These are phyloP conservation scores for Oryzias woworae DNA, from an alignment of 2,113 vertebrate species.

Conservation along the genomic window DNA sequence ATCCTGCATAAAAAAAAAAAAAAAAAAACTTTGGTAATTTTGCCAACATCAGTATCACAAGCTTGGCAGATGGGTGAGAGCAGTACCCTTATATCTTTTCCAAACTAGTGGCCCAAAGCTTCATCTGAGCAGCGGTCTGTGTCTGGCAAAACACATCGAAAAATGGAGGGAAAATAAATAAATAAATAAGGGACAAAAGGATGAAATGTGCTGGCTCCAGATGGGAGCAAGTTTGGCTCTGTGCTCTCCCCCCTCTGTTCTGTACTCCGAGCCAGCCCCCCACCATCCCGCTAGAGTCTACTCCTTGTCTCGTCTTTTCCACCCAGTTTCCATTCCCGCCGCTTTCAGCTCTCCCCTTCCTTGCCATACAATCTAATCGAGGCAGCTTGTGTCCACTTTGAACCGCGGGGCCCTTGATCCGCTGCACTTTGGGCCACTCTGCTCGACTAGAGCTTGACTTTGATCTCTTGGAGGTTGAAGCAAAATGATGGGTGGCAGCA, in stretches of 20 bases:
- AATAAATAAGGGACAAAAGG: constrained; percentile 47
- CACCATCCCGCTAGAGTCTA: constrained; percentile 13
- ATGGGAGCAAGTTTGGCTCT: constrained; percentile 51
- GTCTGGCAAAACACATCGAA: constrained; percentile 45
- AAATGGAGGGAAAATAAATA: not conserved
- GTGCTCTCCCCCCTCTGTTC: constrained; percentile 36
- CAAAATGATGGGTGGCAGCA: constrained; percentile 1
- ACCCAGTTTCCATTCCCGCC: constrained; percentile 9
- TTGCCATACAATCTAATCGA: constrained; percentile 44
- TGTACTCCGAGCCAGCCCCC: constrained; percentile 26
- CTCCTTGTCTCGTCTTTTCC: constrained; percentile 11
- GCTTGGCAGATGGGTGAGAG: constrained; percentile 36
- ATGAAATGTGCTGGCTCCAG: constrained; percentile 64
- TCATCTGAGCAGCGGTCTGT: constrained; percentile 56
- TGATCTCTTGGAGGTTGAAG: constrained; percentile 45
- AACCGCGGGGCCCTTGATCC: constrained; percentile 35
- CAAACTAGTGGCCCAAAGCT: constrained; percentile 59
- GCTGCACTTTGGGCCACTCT: constrained; percentile 37
- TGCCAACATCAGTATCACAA: constrained; percentile 41
- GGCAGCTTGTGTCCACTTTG: constrained; percentile 49
- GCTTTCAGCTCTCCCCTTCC: not conserved
- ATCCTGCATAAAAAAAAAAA: constrained; percentile 29
- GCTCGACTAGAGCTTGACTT: constrained; percentile 46
- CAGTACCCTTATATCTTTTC: constrained; percentile 51
- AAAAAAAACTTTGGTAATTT: constrained; percentile 52